phyloP scores from a whole-genome alignment of 2,797 vertebrate species.

The Acanthiza pusilla region DNA sequence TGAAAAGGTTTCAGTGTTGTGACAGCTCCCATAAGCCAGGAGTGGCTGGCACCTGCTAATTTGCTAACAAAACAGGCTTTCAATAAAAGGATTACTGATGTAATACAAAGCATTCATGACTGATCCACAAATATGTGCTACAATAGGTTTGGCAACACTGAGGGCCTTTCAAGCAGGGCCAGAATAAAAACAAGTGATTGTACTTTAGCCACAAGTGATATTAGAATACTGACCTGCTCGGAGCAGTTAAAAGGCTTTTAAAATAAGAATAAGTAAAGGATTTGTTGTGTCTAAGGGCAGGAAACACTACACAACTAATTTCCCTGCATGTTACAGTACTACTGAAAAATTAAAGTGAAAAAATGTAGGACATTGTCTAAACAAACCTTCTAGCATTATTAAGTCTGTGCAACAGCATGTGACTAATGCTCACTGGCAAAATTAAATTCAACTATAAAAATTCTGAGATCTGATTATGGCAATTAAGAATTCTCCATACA shows the following conservation, averaged over 20 bases:
- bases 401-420: not conserved
- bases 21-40: not conserved
- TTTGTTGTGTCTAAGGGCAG: not conserved
- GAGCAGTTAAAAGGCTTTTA: not conserved
- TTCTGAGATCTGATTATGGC: not conserved
- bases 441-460: constrained; percentile 8
- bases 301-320: not conserved
- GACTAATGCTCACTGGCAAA: constrained; percentile 35
- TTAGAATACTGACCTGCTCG: not conserved
- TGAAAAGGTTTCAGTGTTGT: not conserved
- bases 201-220: not conserved
- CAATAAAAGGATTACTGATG: not conserved
- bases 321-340: not conserved
- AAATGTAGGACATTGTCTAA: not conserved
- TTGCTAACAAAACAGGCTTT: not conserved
- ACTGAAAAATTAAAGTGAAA: not conserved
- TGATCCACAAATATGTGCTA: not conserved
- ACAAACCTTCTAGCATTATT: constrained; percentile 26
- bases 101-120: not conserved
- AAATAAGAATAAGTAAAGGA: not conserved
- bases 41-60: not conserved
- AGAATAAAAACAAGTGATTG: not conserved
- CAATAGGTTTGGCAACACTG: not conserved
- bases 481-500: constrained; percentile 13
- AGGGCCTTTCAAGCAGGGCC: not conserved